Conservation (phyloP, 2,113 vertebrate species). For the Ctenodactylus gundi region DNA sequence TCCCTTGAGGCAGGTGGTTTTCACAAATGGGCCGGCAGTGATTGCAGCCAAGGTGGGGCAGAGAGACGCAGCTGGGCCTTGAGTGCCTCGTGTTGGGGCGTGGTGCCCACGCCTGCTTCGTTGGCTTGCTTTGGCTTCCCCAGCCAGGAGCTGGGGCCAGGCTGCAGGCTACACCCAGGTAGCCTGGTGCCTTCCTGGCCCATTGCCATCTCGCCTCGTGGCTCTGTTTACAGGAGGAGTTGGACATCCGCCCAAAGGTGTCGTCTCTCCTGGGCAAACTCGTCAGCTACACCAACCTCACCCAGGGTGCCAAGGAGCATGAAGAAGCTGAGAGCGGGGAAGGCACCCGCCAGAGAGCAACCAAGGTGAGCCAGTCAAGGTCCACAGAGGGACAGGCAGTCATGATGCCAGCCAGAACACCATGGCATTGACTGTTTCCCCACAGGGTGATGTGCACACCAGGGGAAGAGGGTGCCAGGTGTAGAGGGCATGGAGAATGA, state of each 20-base stretch:
- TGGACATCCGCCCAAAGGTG: constrained; percentile 98
- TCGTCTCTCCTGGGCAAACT: constrained; percentile 96
- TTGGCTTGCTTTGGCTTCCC: constrained; percentile 52
- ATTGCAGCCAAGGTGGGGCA: constrained; percentile 40
- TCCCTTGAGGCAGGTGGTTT: constrained; percentile 61
- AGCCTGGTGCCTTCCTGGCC: constrained; percentile 31
- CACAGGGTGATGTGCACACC: neutral
- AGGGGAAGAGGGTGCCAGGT: neutral
- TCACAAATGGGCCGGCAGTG: constrained; percentile 38
- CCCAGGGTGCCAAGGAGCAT: constrained; percentile 97
- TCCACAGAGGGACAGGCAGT: neutral
- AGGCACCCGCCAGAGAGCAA: constrained; percentile 87
- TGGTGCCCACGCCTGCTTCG: constrained; percentile 45
- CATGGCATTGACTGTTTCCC: neutral
- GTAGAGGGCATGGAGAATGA: neutral
- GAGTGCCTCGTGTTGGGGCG: constrained; percentile 22
- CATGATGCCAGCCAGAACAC: neutral
- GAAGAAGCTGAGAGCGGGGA: constrained; percentile 94
- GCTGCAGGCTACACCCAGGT: constrained; percentile 53
- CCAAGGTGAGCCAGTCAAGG: constrained; percentile 87
- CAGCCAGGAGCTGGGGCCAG: constrained; percentile 41
- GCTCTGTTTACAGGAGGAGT: constrained; percentile 90
- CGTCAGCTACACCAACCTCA: constrained; percentile 98
- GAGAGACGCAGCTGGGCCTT: constrained; percentile 3
- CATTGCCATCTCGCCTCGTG: constrained; percentile 43